Evolutionary conservation across 2,888 invertebrate species (phyloP).

Genomic region (Aspidiotus destructor): DNA sequence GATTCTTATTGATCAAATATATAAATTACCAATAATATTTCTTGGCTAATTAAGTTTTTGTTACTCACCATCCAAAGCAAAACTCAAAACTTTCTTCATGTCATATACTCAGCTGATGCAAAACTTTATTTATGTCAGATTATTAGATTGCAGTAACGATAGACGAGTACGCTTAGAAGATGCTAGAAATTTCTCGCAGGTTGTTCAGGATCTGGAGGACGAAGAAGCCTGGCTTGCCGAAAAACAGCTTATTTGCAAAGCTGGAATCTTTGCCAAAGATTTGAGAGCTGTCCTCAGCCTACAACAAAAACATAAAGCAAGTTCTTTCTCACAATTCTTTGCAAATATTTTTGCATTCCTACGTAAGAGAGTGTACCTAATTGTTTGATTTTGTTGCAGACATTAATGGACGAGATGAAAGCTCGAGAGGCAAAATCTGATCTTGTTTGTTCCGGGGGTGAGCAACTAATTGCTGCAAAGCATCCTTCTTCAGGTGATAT

Average conservation of each 20-base stretch:
- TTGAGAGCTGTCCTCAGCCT: slow-evolving; percentile 78
- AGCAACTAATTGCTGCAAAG: slow-evolving; percentile 61
- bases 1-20: too few relatives aligned
- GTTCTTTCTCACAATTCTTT: slow-evolving; percentile 11
- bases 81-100: background rate
- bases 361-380: background rate
- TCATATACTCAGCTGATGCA: background rate
- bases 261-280: slow-evolving; percentile 89
- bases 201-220: slow-evolving; percentile 93
- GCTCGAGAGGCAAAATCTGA: slow-evolving; percentile 60
- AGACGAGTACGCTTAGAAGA: slow-evolving; percentile 80
- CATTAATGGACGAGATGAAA: slow-evolving; percentile 74
- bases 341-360: background rate
- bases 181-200: slow-evolving; percentile 86
- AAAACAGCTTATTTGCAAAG: slow-evolving; percentile 83
- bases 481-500: slow-evolving; percentile 77
- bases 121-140: slow-evolving; percentile 42
- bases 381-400: slow-evolving; percentile 35
- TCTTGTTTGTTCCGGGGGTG: slow-evolving; percentile 61
- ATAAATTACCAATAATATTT: too few relatives aligned
- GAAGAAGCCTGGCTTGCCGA: slow-evolving; percentile 96
- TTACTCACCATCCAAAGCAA: too few relatives aligned
- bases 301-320: slow-evolving; percentile 83
- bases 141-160: slow-evolving; percentile 61
- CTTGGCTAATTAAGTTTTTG: too few relatives aligned